Evolutionary conservation across 2,888 invertebrate species (phyloP), one percentile per base, ranked within the genome.

Genomic region (Ectemnius cavifrons): DNA sequence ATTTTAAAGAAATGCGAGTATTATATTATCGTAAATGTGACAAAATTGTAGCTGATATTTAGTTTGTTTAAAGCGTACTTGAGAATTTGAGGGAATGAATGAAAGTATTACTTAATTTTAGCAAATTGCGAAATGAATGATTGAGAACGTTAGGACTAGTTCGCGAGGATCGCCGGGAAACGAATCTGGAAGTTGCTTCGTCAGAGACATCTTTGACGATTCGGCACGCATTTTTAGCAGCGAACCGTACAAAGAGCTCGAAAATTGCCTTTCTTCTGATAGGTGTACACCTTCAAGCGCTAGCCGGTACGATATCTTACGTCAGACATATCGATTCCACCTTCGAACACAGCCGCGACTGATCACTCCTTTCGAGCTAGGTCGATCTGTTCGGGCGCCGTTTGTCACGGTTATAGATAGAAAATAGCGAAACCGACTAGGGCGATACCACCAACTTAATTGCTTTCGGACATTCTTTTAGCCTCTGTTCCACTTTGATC

Each of bases 191-290:
- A 86, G 84, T 82, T 85, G 85, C 83, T 85, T 84, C 84, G 86
- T 86, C 86, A 86, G 84, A 80, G 79, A 74, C 82, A 84, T 85
- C 85, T 79, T 81, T 79, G 80, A 84, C 80, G 87, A 87, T 87
- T 87, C 85, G 85, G 65, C 74, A 81, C 80, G 77, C 79, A 83
- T 82, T 82, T 82, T 82, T 83, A 79, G 74, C 78, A 79, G 76
- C 72, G 56, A 60, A 63, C 71, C 65, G 71, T 71, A 77, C 82
- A 80, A 81, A 81, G 81, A 82, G 69, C 62, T 69, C 63, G 82
- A 73, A 52, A 79, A 79, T 79, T 79, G 77, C 66, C 68, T 67
- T 69, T 75, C 52, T 68, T 61, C 64, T 69, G 72, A 61, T 71
- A 77, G 71, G 67, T 62, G 69, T 70, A 73, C 73, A 65, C 62